phyloP scores from a whole-genome alignment of 2,113 vertebrate species.

The Baryphthengus martii region DNA sequence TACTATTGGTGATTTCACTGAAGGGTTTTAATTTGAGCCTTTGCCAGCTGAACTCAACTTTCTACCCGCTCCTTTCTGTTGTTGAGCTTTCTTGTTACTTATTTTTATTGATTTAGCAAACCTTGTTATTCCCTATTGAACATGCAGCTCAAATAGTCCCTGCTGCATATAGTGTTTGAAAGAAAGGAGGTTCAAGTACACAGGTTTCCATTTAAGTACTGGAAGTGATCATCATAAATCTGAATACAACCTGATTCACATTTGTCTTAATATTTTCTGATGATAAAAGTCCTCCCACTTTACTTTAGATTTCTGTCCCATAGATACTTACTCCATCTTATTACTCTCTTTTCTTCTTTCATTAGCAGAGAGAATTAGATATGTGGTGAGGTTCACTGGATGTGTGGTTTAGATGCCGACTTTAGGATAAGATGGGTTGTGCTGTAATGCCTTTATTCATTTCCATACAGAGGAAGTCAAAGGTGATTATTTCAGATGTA shows the following conservation, averaged over 20 bases:
- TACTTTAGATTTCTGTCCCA: not conserved
- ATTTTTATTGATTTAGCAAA: not conserved
- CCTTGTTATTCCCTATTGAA: not conserved
- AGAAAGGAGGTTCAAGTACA: not conserved
- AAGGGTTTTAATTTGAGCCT: not conserved
- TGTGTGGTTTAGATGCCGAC: not conserved
- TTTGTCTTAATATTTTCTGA: not conserved
- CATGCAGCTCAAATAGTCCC: not conserved
- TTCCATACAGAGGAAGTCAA: not conserved
- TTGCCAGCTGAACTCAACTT: not conserved
- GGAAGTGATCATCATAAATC: not conserved
- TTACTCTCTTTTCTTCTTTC: not conserved
- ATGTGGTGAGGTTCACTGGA: not conserved
- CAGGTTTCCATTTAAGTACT: not conserved
- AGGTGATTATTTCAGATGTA: not conserved
- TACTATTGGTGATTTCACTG: not conserved
- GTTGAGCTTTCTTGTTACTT: not conserved
- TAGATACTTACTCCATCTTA: not conserved
- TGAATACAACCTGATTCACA: not conserved
- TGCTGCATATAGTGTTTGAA: not conserved
- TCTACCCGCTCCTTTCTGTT: not conserved
- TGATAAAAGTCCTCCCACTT: not conserved
- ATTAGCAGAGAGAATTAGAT: not conserved
- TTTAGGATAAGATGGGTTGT: not conserved
- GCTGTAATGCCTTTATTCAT: not conserved